A percentile compares a stretch with the other conserved stretches of the same genome.
Conservation (phyloP, 53 echinoderm and acorn worm genomes). For the Echinometra lucunter region DNA sequence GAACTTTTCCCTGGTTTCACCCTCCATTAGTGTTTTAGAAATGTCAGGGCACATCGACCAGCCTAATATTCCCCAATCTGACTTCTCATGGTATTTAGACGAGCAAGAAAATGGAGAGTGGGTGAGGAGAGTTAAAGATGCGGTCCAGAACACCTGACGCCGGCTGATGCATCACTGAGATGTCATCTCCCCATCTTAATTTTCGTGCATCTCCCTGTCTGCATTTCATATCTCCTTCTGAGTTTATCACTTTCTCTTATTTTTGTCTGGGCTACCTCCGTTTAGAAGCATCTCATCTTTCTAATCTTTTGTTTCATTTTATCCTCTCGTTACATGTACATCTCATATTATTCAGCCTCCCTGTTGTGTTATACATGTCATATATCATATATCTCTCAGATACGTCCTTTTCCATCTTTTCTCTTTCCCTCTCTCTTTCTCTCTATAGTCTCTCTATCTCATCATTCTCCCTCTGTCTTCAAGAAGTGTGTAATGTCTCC, state of each 20-base stretch:
- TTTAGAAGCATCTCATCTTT: too few species aligned
- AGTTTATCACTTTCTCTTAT: too few species aligned
- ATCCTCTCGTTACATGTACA: too few species aligned
- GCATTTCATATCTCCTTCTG: neutral
- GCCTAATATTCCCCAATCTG: neutral
- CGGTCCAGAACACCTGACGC: neutral
- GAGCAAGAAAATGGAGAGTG: neutral
- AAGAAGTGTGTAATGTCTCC: too few species aligned
- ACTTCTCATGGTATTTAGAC: neutral
- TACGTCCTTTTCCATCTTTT: too few species aligned
- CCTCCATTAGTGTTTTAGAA: constrained; percentile 16
- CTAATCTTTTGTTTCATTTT: too few species aligned
- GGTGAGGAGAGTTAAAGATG: constrained; percentile 12
- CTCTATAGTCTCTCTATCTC: neutral
- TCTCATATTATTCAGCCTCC: too few species aligned
- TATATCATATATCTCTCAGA: too few species aligned
- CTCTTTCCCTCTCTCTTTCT: too few species aligned
- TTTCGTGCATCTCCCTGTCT: neutral
- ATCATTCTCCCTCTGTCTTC: neutral
- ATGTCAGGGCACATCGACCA: constrained; percentile 22
- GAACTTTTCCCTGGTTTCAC: constrained; percentile 2
- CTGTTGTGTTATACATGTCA: too few species aligned
- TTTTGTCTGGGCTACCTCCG: too few species aligned
- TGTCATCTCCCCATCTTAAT: neutral
- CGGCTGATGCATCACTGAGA: neutral